Percentiles rank a stretch among this genome's conserved stretches.
These are phyloP conservation scores for Meda fulgida DNA, from an alignment of 2,797 vertebrate genomes.

Conservation along the genomic window DNA sequence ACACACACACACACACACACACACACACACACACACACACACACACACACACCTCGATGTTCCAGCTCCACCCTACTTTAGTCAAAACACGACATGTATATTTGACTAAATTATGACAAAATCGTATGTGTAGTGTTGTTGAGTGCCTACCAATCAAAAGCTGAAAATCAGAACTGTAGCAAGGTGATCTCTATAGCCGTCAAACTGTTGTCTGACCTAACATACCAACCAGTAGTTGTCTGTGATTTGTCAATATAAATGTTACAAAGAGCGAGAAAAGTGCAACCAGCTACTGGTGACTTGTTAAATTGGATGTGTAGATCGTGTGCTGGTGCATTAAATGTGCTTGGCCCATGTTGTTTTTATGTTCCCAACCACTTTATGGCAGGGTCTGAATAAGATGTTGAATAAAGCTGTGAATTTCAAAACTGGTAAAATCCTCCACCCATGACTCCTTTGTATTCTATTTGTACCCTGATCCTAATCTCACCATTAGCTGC, in stretches of 20 bases:
- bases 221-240: neutral
- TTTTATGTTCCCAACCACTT: slow-evolving; percentile 12
- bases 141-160: slow-evolving; percentile 16
- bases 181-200: neutral
- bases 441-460: neutral
- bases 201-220: neutral
- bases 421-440: slow-evolving; percentile 9
- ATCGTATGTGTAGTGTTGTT: slow-evolving; percentile 9
- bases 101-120: neutral
- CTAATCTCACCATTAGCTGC: slow-evolving; percentile 4
- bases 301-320: slow-evolving; percentile 25
- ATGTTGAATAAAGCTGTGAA: slow-evolving; percentile 7
- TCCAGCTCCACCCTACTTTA: neutral
- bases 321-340: neutral
- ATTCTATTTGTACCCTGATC: neutral
- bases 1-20: neutral
- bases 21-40: too few relatives aligned
- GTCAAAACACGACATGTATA: neutral
- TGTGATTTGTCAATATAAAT: neutral
- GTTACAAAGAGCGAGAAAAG: neutral
- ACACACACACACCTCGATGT: neutral
- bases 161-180: slow-evolving; percentile 16
- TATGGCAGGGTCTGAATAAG: neutral
- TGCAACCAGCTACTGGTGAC: slow-evolving; percentile 7
- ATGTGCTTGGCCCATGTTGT: slow-evolving; percentile 1